Conservation (phyloP, 2,797 vertebrate species). For the Tolypeutes matacus region DNA sequence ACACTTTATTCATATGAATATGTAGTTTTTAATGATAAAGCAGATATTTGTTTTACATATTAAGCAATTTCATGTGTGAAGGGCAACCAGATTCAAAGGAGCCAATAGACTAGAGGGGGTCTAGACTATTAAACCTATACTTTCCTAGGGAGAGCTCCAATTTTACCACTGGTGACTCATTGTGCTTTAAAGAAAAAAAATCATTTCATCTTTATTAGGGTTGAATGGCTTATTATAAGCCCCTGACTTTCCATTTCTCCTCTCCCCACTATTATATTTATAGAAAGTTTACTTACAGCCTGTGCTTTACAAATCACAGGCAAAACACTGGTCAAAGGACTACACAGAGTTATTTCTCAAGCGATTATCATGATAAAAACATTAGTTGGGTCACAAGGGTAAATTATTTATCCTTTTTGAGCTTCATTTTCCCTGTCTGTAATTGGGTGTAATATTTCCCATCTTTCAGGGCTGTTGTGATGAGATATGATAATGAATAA, state of each 20-base stretch:
- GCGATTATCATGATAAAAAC: conserved; percentile 1
- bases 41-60: neutral
- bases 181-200: neutral
- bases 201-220: neutral
- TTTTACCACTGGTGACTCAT: neutral
- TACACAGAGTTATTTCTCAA: neutral
- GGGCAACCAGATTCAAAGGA: neutral
- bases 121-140: neutral
- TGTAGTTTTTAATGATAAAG: neutral
- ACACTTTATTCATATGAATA: neutral
- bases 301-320: neutral
- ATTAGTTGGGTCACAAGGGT: neutral
- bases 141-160: neutral
- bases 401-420: conserved; percentile 38
- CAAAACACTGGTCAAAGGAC: neutral
- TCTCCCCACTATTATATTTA: neutral
- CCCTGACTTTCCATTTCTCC: neutral
- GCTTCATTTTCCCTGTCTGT: neutral
- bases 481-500: neutral
- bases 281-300: neutral
- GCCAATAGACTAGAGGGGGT: neutral
- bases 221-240: neutral
- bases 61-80: neutral
- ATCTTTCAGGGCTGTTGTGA: neutral
- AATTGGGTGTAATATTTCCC: neutral